Evolutionary conservation across 2,113 vertebrate genomes (phyloP).

Genomic region (Stigmatopora argus): DNA sequence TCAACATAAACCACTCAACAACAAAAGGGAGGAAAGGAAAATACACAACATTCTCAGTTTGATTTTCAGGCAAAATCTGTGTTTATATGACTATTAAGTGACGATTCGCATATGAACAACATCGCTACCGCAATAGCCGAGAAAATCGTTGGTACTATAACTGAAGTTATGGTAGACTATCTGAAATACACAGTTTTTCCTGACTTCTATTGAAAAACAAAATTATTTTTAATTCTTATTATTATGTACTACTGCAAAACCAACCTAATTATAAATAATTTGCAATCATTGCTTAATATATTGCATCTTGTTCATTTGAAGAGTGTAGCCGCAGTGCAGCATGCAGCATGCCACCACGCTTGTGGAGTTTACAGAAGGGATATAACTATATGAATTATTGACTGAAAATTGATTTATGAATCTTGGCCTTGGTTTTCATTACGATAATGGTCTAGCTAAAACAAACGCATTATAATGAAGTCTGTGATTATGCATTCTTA

Average conservation of each 20-base stretch:
- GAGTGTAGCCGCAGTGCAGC: neutral
- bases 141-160: too few relatives aligned
- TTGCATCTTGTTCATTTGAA: neutral
- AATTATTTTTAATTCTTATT: neutral
- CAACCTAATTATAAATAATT: neutral
- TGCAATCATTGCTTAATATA: neutral
- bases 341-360: neutral
- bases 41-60: too few relatives aligned
- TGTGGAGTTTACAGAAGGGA: neutral
- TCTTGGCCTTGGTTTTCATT: neutral
- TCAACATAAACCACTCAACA: too few relatives aligned
- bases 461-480: neutral
- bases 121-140: too few relatives aligned
- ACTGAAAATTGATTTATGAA: slow-evolving; percentile 2
- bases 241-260: neutral
- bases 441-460: neutral
- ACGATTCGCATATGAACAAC: too few relatives aligned
- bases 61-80: too few relatives aligned
- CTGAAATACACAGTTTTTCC: too few relatives aligned
- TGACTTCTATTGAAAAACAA: too few relatives aligned
- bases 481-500: neutral
- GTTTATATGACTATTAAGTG: too few relatives aligned
- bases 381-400: neutral
- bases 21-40: too few relatives aligned
- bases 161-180: too few relatives aligned